Percentiles rank a stretch among this genome's conserved stretches.
Conservation (phyloP, 30 jellyfish, hydroid and myxozoan genomes). For the Aurelia sp. region DNA sequence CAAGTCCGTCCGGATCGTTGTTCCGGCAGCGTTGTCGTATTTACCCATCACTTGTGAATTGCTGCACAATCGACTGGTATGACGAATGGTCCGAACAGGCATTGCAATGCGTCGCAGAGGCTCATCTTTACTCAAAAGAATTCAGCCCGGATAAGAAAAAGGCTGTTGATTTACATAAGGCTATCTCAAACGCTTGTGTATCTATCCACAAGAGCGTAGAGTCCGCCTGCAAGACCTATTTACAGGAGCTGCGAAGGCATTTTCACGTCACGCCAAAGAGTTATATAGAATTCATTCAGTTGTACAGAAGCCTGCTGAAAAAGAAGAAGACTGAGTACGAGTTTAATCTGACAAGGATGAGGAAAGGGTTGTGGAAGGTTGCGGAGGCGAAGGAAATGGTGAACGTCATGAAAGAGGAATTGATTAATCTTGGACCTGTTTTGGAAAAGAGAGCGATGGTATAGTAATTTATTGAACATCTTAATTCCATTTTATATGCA, state of each 20-base stretch:
- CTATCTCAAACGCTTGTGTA: slow-evolving; percentile 46
- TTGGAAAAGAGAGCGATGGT: slow-evolving; percentile 84
- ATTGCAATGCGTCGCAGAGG: slow-evolving; percentile 78
- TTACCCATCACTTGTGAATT: slow-evolving; percentile 70
- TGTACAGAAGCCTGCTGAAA: slow-evolving; percentile 46
- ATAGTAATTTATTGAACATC: neutral
- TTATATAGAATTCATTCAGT: slow-evolving; percentile 65
- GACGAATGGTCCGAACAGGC: slow-evolving; percentile 91
- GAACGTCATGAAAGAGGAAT: slow-evolving; percentile 73
- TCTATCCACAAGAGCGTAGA: slow-evolving; percentile 62
- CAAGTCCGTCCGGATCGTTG: slow-evolving; percentile 87
- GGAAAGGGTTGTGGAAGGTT: slow-evolving; percentile 73
- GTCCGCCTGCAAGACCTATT: slow-evolving; percentile 45
- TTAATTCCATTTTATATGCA: no score
- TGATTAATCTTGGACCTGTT: slow-evolving; percentile 75
- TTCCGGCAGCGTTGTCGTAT: slow-evolving; percentile 87
- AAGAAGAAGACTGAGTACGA: slow-evolving; percentile 44
- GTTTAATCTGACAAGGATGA: slow-evolving; percentile 52
- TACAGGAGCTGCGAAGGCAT: slow-evolving; percentile 70
- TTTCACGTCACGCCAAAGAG: slow-evolving; percentile 79
- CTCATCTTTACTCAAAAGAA: slow-evolving; percentile 23
- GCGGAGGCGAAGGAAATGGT: slow-evolving; percentile 83
- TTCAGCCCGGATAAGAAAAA: slow-evolving; percentile 25
- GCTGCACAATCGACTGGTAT: slow-evolving; percentile 86
- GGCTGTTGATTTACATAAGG: slow-evolving; percentile 26